Conservation (phyloP, 1,140 invertebrate species). For the Neotoxoptera formosana region DNA sequence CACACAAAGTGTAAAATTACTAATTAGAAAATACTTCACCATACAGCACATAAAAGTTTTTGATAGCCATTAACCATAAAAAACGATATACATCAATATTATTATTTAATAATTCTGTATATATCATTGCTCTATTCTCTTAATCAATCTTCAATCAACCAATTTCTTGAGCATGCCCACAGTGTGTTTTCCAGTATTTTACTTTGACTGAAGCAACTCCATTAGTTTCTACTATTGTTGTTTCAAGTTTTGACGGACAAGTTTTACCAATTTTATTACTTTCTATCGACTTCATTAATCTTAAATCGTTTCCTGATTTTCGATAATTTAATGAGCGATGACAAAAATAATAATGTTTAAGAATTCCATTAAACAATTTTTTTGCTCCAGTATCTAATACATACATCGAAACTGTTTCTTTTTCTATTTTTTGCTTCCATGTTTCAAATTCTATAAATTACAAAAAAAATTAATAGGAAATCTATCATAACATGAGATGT, state of each 20-base stretch:
- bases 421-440: neutral
- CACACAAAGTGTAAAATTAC: neutral
- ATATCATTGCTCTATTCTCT: neutral
- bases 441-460: neutral
- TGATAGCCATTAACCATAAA: neutral
- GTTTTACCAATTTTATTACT: neutral
- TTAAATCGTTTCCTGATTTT: neutral
- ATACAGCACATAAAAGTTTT: too few relatives aligned
- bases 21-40: neutral
- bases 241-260: neutral
- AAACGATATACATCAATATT: neutral
- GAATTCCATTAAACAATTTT: neutral
- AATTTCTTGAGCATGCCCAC: conserved; percentile 9
- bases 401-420: neutral
- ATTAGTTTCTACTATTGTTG: neutral
- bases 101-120: neutral
- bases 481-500: too few relatives aligned
- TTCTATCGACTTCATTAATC: neutral
- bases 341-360: neutral
- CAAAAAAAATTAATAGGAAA: too few relatives aligned
- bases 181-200: neutral
- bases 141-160: neutral
- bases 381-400: neutral
- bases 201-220: neutral
- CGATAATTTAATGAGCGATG: conserved; percentile 1